Evolutionary conservation across 2,888 invertebrate genomes (phyloP).

Genomic region (Drosophila macrothrix): DNA sequence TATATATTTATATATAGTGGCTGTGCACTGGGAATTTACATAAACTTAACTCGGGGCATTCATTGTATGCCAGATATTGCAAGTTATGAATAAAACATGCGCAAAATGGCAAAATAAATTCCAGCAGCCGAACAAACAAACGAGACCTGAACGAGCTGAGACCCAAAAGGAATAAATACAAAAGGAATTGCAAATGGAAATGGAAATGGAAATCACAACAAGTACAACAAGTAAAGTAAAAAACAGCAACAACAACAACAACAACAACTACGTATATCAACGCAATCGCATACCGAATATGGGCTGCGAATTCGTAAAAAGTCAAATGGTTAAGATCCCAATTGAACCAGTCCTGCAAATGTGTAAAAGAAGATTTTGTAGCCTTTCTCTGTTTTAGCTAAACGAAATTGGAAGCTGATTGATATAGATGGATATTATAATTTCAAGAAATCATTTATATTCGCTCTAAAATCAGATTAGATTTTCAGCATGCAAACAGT

Average conservation of each 20-base stretch:
- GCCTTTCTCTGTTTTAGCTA: background rate
- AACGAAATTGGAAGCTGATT: background rate
- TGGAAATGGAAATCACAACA: conserved; percentile 71
- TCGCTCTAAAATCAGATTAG: background rate
- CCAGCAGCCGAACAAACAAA: conserved; percentile 56
- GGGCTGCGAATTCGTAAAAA: conserved; percentile 38
- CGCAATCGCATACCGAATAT: conserved; percentile 61
- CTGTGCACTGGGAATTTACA: conserved; percentile 58
- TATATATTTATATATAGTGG: conserved; percentile 25
- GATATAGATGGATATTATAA: background rate
- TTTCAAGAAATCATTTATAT: background rate
- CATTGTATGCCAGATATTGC: conserved; percentile 74
- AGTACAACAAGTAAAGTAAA: conserved; percentile 18
- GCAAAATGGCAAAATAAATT: conserved; percentile 66
- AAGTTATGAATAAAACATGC: conserved; percentile 79
- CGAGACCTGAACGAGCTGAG: conserved; percentile 48
- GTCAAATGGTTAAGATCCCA: conserved; percentile 27
- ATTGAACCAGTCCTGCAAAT: conserved; percentile 13
- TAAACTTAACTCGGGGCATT: conserved; percentile 58
- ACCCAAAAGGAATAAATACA: conserved; percentile 43
- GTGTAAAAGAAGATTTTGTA: background rate
- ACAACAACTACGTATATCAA: conserved; percentile 21
- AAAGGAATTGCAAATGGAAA: conserved; percentile 74
- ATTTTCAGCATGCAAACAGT: too few species aligned
- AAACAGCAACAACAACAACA: conserved; percentile 23